phyloP scores from a whole-genome alignment of 2,888 invertebrate species.

The Ptychoptera albimana region DNA sequence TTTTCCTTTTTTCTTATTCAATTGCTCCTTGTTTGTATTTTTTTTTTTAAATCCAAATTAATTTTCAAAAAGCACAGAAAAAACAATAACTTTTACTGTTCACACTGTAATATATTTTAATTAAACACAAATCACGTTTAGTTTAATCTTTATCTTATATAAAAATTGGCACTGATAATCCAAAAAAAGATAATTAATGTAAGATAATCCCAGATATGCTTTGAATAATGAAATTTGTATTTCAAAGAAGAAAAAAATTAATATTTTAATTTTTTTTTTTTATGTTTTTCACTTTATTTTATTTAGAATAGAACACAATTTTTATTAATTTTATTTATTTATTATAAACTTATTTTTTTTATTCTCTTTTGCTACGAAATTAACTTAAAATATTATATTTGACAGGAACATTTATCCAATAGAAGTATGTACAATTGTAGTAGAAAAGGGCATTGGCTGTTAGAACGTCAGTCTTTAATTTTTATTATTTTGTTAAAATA shows the following conservation, averaged over 20 bases:
- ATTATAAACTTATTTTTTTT: too few species aligned
- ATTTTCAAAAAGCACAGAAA: too few species aligned
- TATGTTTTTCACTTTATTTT: background rate
- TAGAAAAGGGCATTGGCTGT: constrained; percentile 9
- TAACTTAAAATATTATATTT: background rate
- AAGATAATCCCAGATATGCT: constrained; percentile 2
- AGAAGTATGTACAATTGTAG: background rate
- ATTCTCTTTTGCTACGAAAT: too few species aligned
- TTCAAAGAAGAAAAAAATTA: background rate
- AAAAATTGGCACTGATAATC: constrained; percentile 7
- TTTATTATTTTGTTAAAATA: background rate
- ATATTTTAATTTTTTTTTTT: background rate
- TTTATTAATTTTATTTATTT: too few species aligned
- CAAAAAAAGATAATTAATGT: constrained; percentile 1
- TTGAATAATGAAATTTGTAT: background rate
- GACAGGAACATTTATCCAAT: constrained; percentile 9
- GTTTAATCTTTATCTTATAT: background rate
- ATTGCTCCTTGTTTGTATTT: too few species aligned
- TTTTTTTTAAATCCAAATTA: too few species aligned
- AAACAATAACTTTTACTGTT: too few species aligned
- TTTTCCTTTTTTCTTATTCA: too few species aligned
- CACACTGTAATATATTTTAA: too few species aligned
- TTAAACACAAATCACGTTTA: background rate
- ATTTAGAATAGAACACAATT: too few species aligned
- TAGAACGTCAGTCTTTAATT: constrained; percentile 11